phyloP scores from a whole-genome alignment of 2,888 invertebrate species.

The Sipha maydis region DNA sequence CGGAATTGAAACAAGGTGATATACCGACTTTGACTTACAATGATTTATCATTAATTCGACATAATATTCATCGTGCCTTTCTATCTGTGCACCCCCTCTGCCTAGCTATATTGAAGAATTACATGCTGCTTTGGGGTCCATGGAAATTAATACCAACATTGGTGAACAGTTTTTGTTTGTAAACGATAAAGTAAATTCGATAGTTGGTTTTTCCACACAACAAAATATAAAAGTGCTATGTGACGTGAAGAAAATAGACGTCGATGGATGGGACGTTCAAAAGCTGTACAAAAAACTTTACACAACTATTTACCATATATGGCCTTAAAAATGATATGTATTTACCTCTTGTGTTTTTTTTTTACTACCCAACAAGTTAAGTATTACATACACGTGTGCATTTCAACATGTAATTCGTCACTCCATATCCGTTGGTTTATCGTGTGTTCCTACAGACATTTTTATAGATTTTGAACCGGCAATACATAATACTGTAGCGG shows the following conservation, averaged over 20 bases:
- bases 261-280: slow-evolving; percentile 61
- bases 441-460: background rate
- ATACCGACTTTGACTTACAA: too few relatives aligned
- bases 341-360: slow-evolving; percentile 61
- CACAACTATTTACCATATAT: slow-evolving; percentile 72
- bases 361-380: slow-evolving; percentile 29
- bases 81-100: slow-evolving; percentile 4
- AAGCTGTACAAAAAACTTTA: slow-evolving; percentile 49
- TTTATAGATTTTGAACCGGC: background rate
- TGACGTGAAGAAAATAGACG: slow-evolving; percentile 15
- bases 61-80: slow-evolving; percentile 16
- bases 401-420: slow-evolving; percentile 36
- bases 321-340: slow-evolving; percentile 66
- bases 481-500: background rate
- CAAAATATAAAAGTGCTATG: slow-evolving; percentile 48
- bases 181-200: slow-evolving; percentile 24
- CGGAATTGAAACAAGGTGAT: too few relatives aligned
- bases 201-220: slow-evolving; percentile 22
- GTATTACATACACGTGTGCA: slow-evolving; percentile 26
- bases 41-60: slow-evolving; percentile 34
- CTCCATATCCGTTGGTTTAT: slow-evolving; percentile 7
- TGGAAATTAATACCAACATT: slow-evolving; percentile 37
- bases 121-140: slow-evolving; percentile 14
- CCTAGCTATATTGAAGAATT: slow-evolving; percentile 7
- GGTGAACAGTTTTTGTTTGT: slow-evolving; percentile 33